Base-by-base conservation (phyloP, 1,140 invertebrate species). In the Eubasilissa regina region DNA sequence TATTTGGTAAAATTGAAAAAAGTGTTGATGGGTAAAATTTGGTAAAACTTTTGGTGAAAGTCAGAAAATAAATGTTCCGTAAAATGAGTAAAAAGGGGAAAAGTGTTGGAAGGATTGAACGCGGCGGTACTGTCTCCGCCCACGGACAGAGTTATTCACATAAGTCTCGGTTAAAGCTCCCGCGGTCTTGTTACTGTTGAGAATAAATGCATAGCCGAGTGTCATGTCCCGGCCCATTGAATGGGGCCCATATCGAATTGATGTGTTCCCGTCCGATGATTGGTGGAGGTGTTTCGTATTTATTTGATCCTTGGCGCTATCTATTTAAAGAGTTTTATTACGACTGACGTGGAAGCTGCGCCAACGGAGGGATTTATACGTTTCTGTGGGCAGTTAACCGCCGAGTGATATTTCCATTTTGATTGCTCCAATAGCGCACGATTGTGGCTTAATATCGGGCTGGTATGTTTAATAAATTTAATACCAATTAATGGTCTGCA, bases 371-470 rank as follows among this genome's bases (percentile, higher is more conserved):
- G 66, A 51, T 70, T 70, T 70, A 70, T 70, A 35, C 58, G 25
- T 35, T 35, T 1, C 25, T 35, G n/a, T 7, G 43, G 66, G 15
- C 66, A 70, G 45, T 70, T 70, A 62, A 17, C 12, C 11, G 6
- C 51, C 12, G 45, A 70, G n/a, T 70, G 47, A 70, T 70, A 70
- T 70, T 70, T 15, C 47, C 45, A 70, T 70, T 70, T 19, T 9
- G 45, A 21, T 51, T 47, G 45, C 25, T 70, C 21, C 66, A 17
- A 53, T 70, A 48, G 44, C 15, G 47, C 66, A 51, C 47, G 66
- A 51, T 70, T 19, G 25, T 44, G n/a, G n/a, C n/a, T n/a, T n/a
- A n/a, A 35, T 35, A 35, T 35, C 25, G 25, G n/a, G 6, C 25
- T 35, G 25, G 6, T 6, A n/a, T n/a, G n/a, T 35, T 35, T 3